Percentiles rank a stretch among this genome's conserved stretches.
Conservation (phyloP, 2,113 vertebrate species). For the Chlorodrepanis virens region DNA sequence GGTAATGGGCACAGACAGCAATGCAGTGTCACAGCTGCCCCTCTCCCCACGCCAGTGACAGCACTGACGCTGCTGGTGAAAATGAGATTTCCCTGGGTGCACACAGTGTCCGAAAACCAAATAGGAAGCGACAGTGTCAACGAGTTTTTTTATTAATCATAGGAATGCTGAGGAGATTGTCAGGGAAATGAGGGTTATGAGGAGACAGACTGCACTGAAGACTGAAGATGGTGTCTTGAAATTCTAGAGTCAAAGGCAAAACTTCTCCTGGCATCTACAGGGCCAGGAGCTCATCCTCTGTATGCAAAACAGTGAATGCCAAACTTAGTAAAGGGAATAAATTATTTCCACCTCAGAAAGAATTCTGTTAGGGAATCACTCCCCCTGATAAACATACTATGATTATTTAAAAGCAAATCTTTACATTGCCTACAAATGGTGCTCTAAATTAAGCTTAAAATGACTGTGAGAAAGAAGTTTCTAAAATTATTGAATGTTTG, state of each 20-base stretch:
- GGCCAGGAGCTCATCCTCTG: not conserved
- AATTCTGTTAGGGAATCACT: not conserved
- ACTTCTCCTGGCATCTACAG: not conserved
- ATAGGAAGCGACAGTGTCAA: slow-evolving; percentile 10
- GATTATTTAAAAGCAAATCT: not conserved
- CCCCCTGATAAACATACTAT: not conserved
- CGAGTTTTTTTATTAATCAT: not conserved
- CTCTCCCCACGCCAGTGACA: not conserved
- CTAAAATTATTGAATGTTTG: not conserved
- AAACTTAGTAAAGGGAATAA: not conserved
- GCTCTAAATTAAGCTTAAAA: not conserved
- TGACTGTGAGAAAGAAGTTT: not conserved
- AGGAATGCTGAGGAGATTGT: not conserved
- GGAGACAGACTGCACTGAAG: not conserved
- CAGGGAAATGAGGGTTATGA: not conserved
- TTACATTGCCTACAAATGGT: not conserved
- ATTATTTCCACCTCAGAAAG: not conserved
- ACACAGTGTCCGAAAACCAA: not conserved
- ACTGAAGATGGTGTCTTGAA: not conserved
- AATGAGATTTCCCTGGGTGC: not conserved
- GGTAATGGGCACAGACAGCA: not conserved
- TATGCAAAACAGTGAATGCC: not conserved
- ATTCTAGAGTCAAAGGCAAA: not conserved
- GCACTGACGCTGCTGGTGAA: not conserved
- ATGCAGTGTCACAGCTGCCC: not conserved